These are phyloP conservation scores for Drosophila helvetica DNA, from an alignment of 2,888 invertebrate genomes.

Conservation along the genomic window DNA sequence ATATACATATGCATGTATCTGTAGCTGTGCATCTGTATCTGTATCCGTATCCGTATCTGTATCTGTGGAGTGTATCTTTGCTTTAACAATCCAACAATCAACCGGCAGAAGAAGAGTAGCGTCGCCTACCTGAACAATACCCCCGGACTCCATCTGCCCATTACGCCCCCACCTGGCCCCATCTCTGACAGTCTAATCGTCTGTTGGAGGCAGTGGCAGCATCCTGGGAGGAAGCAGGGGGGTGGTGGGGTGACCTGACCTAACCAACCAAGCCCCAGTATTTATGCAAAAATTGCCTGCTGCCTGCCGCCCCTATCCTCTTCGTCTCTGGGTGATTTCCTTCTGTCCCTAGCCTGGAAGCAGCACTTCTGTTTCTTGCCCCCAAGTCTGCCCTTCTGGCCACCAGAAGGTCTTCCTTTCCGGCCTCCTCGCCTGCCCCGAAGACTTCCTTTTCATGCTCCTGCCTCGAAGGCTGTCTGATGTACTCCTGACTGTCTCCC, in stretches of 20 bases:
- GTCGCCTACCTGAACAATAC: conserved; percentile 34
- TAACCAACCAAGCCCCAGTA: conserved; percentile 55
- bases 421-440: too few species aligned
- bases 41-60: conserved; percentile 25
- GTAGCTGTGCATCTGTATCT: conserved; percentile 19
- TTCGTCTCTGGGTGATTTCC: neutral
- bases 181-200: conserved; percentile 50
- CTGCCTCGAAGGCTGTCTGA: conserved; percentile 15
- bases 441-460: neutral
- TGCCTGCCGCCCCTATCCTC: neutral
- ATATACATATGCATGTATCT: neutral
- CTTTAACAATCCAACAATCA: conserved; percentile 63
- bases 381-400: too few species aligned
- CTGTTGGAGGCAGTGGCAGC: conserved; percentile 42
- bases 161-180: neutral
- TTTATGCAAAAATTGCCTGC: conserved; percentile 68
- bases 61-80: neutral
- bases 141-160: neutral
- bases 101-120: conserved; percentile 40
- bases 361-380: neutral
- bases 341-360: neutral
- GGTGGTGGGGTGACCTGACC: conserved; percentile 24
- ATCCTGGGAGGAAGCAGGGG: conserved; percentile 13
- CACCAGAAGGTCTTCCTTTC: too few species aligned
- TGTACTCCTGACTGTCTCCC: conserved; percentile 13